phyloP scores from a whole-genome alignment of 2,113 vertebrate species.

The Calyptomena viridis region DNA sequence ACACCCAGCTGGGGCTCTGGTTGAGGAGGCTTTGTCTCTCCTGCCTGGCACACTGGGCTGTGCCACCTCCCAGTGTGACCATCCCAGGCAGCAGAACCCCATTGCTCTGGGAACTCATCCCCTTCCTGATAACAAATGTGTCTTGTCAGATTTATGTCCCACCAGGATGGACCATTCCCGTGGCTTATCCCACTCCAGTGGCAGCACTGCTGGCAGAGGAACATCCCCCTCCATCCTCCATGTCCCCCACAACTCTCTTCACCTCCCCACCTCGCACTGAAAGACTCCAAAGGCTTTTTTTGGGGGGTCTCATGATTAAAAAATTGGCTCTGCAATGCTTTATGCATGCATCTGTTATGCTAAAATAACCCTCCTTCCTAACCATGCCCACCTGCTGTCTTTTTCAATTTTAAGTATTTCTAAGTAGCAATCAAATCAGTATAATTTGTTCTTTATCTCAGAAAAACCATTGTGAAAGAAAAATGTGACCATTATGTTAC shows the following conservation, averaged over 20 bases:
- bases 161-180: background rate
- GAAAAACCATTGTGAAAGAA: constrained; percentile 85
- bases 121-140: accelerated
- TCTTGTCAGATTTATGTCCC: background rate
- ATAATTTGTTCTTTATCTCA: constrained; percentile 87
- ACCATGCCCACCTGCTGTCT: constrained; percentile 84
- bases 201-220: background rate
- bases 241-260: background rate
- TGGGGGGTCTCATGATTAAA: constrained; percentile 64
- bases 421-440: constrained; percentile 88
- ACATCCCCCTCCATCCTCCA: accelerated
- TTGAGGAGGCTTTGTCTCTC: background rate
- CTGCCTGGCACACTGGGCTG: background rate
- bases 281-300: background rate
- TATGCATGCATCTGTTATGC: constrained; percentile 84
- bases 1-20: background rate
- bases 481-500: constrained; percentile 86
- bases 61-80: accelerated
- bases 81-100: accelerated
- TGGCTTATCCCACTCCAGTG: accelerated
- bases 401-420: constrained; percentile 87
- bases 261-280: background rate
- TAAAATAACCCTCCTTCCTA: constrained; percentile 82
- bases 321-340: constrained; percentile 68
- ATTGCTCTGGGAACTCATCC: accelerated